phyloP scores from a whole-genome alignment of 1,140 invertebrate genomes.

The Trachelipus rathkii region DNA sequence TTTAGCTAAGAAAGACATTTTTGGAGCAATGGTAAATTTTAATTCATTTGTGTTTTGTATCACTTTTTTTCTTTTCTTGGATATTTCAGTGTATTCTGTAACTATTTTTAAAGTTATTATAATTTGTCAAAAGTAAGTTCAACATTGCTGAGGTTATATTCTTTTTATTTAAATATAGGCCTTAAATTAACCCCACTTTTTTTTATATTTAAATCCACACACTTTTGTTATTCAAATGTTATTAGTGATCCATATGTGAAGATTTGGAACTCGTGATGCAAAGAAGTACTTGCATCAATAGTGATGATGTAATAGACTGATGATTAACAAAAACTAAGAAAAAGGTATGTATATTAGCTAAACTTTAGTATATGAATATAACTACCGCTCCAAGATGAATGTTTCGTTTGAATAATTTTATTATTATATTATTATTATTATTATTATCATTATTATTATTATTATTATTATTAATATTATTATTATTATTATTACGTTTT shows the following conservation, averaged over 20 bases:
- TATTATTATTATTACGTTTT: too few species aligned
- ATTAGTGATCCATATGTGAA: conserved; percentile 91
- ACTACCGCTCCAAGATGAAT: not conserved
- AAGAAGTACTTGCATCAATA: conserved; percentile 50
- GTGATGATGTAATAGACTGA: conserved; percentile 78
- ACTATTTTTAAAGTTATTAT: not conserved
- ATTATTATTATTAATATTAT: too few species aligned
- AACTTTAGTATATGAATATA: not conserved
- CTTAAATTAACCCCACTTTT: not conserved
- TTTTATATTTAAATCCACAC: conserved; percentile 23
- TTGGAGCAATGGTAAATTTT: conserved; percentile 81
- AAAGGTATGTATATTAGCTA: conserved; percentile 61
- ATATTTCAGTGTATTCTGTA: not conserved
- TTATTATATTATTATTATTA: too few species aligned
- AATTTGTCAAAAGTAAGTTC: not conserved
- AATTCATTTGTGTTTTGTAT: conserved; percentile 1
- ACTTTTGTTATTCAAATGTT: conserved; percentile 49
- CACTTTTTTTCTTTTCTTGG: not conserved
- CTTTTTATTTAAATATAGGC: not conserved
- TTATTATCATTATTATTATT: conserved; percentile 19
- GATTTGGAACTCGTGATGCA: conserved; percentile 74
- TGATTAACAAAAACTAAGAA: conserved; percentile 94
- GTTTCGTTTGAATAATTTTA: too few species aligned
- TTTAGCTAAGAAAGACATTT: conserved; percentile 95
- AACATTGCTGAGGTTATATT: not conserved